phyloP scores from a whole-genome alignment of 2,888 invertebrate genomes.

The Acleris sparsana region DNA sequence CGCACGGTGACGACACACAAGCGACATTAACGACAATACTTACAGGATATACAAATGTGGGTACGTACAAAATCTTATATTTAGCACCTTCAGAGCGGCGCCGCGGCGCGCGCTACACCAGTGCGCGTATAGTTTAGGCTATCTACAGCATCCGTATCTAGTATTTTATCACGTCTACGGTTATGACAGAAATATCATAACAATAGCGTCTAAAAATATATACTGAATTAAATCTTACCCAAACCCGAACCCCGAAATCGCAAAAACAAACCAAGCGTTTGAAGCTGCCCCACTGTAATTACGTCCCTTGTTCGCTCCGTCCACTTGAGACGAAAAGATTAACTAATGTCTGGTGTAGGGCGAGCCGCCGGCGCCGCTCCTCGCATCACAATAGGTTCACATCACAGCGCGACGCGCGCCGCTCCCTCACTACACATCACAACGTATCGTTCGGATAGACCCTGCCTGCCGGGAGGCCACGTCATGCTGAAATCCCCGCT shows the following conservation, averaged over 20 bases:
- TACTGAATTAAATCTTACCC: too few relatives aligned
- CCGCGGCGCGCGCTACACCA: constrained; percentile 32
- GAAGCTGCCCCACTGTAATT: too few relatives aligned
- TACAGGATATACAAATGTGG: constrained; percentile 29
- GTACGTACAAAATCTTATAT: constrained; percentile 50
- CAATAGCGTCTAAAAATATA: too few relatives aligned
- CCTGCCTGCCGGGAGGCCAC: neutral
- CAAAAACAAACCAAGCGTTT: too few relatives aligned
- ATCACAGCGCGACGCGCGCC: constrained; percentile 27
- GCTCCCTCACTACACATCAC: neutral
- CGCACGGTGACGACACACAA: constrained; percentile 26
- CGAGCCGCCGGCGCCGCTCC: constrained; percentile 21
- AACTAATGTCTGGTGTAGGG: neutral
- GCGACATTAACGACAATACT: constrained; percentile 28
- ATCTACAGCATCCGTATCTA: neutral
- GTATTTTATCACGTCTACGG: too few relatives aligned
- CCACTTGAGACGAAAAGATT: neutral
- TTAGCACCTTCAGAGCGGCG: constrained; percentile 54
- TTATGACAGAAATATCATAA: too few relatives aligned
- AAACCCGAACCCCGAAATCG: too few relatives aligned
- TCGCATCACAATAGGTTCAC: constrained; percentile 29
- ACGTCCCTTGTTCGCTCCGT: too few relatives aligned
- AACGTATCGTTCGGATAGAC: neutral
- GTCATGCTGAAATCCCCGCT: too few relatives aligned
- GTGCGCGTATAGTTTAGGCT: neutral